Evolutionary conservation across 2,797 vertebrate genomes (phyloP).

Genomic region (Rhinoraja longicauda): DNA sequence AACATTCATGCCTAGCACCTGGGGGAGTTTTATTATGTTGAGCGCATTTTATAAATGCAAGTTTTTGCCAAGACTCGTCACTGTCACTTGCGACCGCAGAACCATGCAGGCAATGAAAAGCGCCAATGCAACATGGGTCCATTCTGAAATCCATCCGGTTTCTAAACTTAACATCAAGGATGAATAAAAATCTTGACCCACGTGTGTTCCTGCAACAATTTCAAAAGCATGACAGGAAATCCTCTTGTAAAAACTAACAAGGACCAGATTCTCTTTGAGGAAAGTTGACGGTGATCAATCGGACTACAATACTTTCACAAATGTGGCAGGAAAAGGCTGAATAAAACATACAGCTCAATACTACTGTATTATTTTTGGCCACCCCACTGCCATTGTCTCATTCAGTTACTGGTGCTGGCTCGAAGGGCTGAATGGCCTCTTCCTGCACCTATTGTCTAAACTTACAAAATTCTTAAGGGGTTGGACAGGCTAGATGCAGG

Average conservation of each 20-base stretch:
- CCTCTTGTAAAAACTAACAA: conserved; percentile 13
- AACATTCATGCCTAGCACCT: neutral
- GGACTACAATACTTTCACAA: neutral
- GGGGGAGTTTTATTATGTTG: neutral
- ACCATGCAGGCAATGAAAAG: neutral
- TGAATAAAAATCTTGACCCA: neutral
- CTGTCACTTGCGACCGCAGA: neutral
- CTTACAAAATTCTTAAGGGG: too few species aligned
- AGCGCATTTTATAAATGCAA: neutral
- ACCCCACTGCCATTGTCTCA: neutral
- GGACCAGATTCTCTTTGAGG: neutral
- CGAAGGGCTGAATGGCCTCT: too few species aligned
- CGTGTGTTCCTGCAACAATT: neutral
- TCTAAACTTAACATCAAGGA: neutral
- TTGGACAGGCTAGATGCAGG: too few species aligned
- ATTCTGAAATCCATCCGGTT: neutral
- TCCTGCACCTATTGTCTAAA: too few species aligned
- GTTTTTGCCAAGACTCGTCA: neutral
- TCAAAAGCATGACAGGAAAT: neutral
- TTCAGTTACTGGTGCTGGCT: too few species aligned
- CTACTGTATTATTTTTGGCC: neutral
- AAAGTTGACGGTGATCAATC: neutral
- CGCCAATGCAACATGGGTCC: too few species aligned
- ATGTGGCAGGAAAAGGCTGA: conserved; percentile 10
- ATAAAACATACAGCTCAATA: neutral